Evolutionary conservation across 1,140 invertebrate genomes (phyloP).

Genomic region (Charaxes varanes): DNA sequence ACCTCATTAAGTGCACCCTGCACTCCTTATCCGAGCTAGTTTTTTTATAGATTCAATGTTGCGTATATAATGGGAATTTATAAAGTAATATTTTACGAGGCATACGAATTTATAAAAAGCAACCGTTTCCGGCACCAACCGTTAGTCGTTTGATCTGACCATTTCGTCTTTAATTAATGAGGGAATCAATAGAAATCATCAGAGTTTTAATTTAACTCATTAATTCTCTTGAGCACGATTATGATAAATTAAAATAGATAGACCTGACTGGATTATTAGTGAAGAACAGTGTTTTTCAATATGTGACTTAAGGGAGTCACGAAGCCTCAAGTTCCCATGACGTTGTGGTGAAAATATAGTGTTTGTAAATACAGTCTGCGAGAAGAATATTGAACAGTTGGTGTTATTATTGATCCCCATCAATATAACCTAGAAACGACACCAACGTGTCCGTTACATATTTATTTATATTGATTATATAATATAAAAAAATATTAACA

Average conservation of each 20-base stretch:
- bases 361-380: too few species aligned
- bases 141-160: conserved; percentile 12
- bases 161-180: conserved; percentile 19
- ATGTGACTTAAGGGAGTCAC: too few species aligned
- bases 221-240: conserved; percentile 13
- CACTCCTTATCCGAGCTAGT: conserved; percentile 21
- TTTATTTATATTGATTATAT: too few species aligned
- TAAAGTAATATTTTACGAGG: conserved; percentile 36
- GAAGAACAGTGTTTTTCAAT: too few species aligned
- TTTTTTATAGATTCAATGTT: conserved; percentile 40
- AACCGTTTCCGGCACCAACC: conserved; percentile 34
- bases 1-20: conserved; percentile 37
- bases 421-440: too few species aligned
- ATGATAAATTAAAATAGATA: conserved; percentile 16
- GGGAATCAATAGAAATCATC: conserved; percentile 19
- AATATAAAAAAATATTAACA: too few species aligned
- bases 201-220: conserved; percentile 23
- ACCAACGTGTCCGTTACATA: too few species aligned
- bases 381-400: too few species aligned
- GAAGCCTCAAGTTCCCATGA: too few species aligned
- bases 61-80: conserved; percentile 44
- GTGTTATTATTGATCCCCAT: too few species aligned
- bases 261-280: too few species aligned
- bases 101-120: conserved; percentile 28
- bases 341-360: too few species aligned